Evolutionary conservation across 2,888 invertebrate species (phyloP), one percentile per base, ranked within the genome.

Genomic region (Glyphotaelius pellucidus): DNA sequence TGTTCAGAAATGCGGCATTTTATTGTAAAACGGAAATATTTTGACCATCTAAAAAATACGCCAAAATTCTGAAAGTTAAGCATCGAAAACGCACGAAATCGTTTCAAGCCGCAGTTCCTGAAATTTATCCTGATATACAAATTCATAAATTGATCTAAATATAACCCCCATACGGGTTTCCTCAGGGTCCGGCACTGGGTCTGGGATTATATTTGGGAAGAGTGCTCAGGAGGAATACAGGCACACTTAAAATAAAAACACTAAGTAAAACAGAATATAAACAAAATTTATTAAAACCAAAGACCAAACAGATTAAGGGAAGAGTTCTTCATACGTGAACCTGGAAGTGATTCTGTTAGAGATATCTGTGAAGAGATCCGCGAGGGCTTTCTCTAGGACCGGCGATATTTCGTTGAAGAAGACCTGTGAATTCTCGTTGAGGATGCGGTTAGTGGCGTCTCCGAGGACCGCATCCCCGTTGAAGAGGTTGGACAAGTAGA

Each of bases 271-370:
- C 25, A 67, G 25, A 67, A 25, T 25, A 67, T n/a, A 67, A 67
- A 67, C 67, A 67, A 25, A 67, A 67, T 67, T 81, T 81, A 67
- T 52, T 67, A 52, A 87, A 31, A 87, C 19, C 30, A 87, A 52
- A 85, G n/a, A 38, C 30, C 42, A 86, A 42, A 42, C 30, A 47
- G 30, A 86, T 81, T 42, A 96, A 42, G 97, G 97, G 94, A 97
- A 97, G 91, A 98, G 95, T 95, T 97, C 97, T 93, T 97, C 96
- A 94, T 97, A 97, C 4, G 97, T 97, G 94, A 97, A 97, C 91
- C 96, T 96, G 25, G 96, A 95, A 0, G 97, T 97, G 93, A 98
- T 97, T 94, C 96, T 97, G 94, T 97, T 97, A 0, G 97, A 97
- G 94, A 97, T 97, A 93, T 97, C 96, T 0, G 97, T 97, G 94